These are phyloP conservation scores for Steinernema hermaphroditum DNA, from an alignment of 2,888 invertebrate species.

Conservation along the genomic window DNA sequence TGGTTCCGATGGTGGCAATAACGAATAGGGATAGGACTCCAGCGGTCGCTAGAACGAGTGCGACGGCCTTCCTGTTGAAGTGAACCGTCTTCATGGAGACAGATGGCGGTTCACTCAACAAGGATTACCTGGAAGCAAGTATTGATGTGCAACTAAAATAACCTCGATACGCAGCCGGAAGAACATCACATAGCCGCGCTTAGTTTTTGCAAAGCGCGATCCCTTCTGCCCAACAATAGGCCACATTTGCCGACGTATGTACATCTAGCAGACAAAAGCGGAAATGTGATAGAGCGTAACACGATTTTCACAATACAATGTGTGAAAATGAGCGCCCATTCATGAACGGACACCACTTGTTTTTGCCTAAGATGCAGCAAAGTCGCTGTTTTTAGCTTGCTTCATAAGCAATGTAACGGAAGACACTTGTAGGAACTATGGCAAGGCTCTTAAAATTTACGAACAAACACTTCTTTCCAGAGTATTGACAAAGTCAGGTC, in stretches of 20 bases:
- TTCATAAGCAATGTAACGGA: no score
- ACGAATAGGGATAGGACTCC: constrained; percentile 6
- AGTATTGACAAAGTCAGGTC: no score
- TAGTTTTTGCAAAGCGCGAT: background rate
- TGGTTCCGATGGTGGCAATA: background rate
- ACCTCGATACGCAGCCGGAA: background rate
- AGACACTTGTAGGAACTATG: no score
- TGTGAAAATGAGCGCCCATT: background rate
- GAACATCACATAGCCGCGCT: background rate
- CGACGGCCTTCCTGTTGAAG: constrained; percentile 35
- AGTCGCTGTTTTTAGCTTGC: no score
- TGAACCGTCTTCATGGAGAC: constrained; percentile 35
- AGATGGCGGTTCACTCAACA: constrained; percentile 19
- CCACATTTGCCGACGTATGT: background rate
- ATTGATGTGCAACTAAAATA: background rate
- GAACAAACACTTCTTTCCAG: no score
- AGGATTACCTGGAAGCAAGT: constrained; percentile 33
- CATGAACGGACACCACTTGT: no score
- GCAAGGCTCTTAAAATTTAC: no score
- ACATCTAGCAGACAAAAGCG: background rate
- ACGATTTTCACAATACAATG: background rate
- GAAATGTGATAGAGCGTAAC: background rate
- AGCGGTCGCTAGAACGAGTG: constrained; percentile 14
- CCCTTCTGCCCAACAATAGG: background rate
- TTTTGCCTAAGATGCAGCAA: no score